Conservation (phyloP, 1,140 invertebrate species). For the Drosophila oshimai region DNA sequence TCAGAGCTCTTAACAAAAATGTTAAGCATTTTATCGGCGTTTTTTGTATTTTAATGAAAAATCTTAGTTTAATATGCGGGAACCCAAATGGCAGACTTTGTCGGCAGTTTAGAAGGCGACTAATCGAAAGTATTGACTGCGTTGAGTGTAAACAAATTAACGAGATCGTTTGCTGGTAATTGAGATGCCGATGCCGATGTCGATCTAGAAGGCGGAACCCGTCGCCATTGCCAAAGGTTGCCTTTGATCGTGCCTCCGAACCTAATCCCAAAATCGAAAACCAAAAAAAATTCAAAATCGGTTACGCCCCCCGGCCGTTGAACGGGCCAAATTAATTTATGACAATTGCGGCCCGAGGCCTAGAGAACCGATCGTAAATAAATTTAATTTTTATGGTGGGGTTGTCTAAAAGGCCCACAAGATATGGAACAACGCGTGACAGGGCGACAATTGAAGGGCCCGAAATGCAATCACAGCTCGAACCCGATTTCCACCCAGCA, state of each 20-base stretch:
- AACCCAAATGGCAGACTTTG: conserved; percentile 58
- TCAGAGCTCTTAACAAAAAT: conserved; percentile 71
- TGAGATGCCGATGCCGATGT: conserved; percentile 58
- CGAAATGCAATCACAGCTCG: conserved; percentile 48
- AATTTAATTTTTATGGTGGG: conserved; percentile 49
- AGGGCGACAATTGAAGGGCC: conserved; percentile 47
- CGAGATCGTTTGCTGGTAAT: conserved; percentile 74
- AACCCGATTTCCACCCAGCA: conserved; percentile 28
- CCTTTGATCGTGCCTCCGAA: conserved; percentile 57
- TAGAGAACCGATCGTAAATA: conserved; percentile 62
- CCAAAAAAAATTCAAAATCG: conserved; percentile 15
- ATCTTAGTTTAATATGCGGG: conserved; percentile 58
- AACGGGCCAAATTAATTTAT: conserved; percentile 61
- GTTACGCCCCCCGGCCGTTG: conserved; percentile 24
- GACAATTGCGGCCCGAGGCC: conserved; percentile 23
- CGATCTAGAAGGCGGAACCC: conserved; percentile 38
- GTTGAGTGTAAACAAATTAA: conserved; percentile 77
- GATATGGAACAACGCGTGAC: conserved; percentile 55
- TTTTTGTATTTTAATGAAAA: conserved; percentile 55
- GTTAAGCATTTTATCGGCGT: conserved; percentile 71
- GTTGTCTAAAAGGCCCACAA: conserved; percentile 24
- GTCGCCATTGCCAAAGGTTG: conserved; percentile 10
- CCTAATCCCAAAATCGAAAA: conserved; percentile 13
- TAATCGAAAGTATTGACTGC: conserved; percentile 57
- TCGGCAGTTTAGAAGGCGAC: conserved; percentile 56